Evolutionary conservation across 2,888 invertebrate genomes (phyloP).

Genomic region (Entomobrya proxima): DNA sequence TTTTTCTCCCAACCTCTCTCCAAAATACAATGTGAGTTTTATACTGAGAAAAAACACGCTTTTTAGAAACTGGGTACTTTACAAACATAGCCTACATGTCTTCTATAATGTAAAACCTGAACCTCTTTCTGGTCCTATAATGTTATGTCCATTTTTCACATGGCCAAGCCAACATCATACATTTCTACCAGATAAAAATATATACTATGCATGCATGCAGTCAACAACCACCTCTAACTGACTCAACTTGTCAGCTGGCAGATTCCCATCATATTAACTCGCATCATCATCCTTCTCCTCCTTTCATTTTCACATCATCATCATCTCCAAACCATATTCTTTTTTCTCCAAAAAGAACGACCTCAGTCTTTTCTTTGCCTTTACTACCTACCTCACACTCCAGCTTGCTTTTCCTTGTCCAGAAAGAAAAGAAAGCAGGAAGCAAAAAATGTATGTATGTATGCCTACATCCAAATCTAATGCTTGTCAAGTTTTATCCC

Average conservation of each 20-base stretch:
- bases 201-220: no score
- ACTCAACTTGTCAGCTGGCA: constrained; percentile 72
- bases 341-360: constrained; percentile 49
- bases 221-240: constrained; percentile 16
- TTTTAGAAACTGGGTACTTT: no score
- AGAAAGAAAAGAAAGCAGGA: neutral
- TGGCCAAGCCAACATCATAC: neutral
- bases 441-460: no score
- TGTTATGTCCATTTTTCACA: neutral
- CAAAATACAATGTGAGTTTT: no score
- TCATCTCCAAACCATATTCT: neutral
- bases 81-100: no score
- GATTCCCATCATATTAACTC: constrained; percentile 73
- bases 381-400: neutral
- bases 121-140: no score
- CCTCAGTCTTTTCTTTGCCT: constrained; percentile 52
- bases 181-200: constrained; percentile 5
- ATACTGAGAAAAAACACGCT: no score
- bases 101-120: no score
- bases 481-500: no score
- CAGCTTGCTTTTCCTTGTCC: constrained; percentile 31
- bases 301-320: constrained; percentile 36
- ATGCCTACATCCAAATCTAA: no score
- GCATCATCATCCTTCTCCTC: constrained; percentile 41
- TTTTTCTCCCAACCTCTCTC: neutral